Evolutionary conservation across 1,140 invertebrate species (phyloP), one percentile per base, ranked within the genome.

Genomic region (Eueides isabella): DNA sequence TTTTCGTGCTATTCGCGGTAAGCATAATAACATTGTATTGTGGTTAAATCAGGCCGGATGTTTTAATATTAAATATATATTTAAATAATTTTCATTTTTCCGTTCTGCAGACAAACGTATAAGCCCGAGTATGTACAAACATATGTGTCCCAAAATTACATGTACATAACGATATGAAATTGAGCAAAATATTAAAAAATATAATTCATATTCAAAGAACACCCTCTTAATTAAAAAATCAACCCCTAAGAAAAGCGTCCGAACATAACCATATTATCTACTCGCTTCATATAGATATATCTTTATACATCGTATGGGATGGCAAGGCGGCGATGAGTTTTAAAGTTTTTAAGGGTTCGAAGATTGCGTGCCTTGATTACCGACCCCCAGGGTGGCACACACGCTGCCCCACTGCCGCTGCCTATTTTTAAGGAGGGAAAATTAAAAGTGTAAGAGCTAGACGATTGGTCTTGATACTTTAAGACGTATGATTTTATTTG

Each of bases 281-380:
- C 28, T 61, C 62, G 62, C 55, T 9, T 70, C 29, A 48, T 48
- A 67, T 55, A 70, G 33, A 28, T 61, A 79, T 77, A 64, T 79
- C 77, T 76, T 16, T 70, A 66, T 38, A 61, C 29, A 75, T 62
- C 19, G 48, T 55, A 55, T 55, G 67, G 63, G 63, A 80, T 78
- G 76, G 75, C 77, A 75, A 83, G 84, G 89, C 85, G 88, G 85
- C 89, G 88, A 91, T 91, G 91, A 92, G 91, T 92, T 92, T 92
- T 92, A 92, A 92, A 92, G 89, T 92, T 92, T 92, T 92, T 92
- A 92, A 92, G 91, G 91, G 91, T 92, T 92, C 90, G 88, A 90
- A 92, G 90, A 92, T 92, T 92, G 91, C 91, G 91, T 90, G 91
- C 85, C 85, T 92, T 92, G 91, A 92, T 92, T 92, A 92, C 90